These are phyloP conservation scores for Champsocephalus esox DNA, from an alignment of 2,797 vertebrate genomes.

Conservation along the genomic window DNA sequence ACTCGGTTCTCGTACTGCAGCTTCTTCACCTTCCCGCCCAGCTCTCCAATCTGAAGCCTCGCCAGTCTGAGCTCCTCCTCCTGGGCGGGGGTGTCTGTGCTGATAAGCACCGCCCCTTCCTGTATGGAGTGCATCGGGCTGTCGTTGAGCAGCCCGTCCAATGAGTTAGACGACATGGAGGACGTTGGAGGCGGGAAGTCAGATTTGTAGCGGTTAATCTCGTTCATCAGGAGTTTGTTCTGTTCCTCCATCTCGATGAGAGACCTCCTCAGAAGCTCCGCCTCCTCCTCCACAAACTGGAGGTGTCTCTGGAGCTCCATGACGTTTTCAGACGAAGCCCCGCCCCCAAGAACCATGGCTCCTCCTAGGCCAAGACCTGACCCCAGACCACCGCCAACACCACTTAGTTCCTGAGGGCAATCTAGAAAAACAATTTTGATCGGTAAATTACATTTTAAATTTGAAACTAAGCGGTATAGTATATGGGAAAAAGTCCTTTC, in stretches of 20 bases:
- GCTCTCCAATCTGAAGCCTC: constrained; percentile 93
- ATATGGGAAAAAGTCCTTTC: not conserved
- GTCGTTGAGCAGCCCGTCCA: constrained; percentile 72
- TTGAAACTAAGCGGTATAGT: too few species aligned
- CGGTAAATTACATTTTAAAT: not conserved
- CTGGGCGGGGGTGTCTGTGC: constrained; percentile 80
- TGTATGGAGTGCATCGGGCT: constrained; percentile 85
- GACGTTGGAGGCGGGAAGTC: constrained; percentile 83
- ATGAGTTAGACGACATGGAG: constrained; percentile 46
- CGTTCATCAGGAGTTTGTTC: constrained; percentile 96
- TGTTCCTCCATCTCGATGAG: constrained; percentile 97
- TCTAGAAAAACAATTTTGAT: constrained; percentile 49
- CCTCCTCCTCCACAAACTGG: constrained; percentile 99
- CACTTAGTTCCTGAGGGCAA: constrained; percentile 82
- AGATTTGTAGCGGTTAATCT: constrained; percentile 94
- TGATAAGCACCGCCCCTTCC: constrained; percentile 89
- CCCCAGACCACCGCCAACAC: constrained; percentile 81
- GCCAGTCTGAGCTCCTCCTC: constrained; percentile 93
- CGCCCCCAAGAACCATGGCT: constrained; percentile 72
- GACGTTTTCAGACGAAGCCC: constrained; percentile 89
- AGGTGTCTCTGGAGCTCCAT: constrained; percentile 94
- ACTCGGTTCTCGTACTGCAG: constrained; percentile 98
- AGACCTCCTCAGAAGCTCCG: constrained; percentile 93
- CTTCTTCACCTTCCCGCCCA: constrained; percentile 96
- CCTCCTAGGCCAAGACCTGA: constrained; percentile 64